These are phyloP conservation scores for Sitobion miscanthi DNA, from an alignment of 1,140 invertebrate species.

Conservation along the genomic window DNA sequence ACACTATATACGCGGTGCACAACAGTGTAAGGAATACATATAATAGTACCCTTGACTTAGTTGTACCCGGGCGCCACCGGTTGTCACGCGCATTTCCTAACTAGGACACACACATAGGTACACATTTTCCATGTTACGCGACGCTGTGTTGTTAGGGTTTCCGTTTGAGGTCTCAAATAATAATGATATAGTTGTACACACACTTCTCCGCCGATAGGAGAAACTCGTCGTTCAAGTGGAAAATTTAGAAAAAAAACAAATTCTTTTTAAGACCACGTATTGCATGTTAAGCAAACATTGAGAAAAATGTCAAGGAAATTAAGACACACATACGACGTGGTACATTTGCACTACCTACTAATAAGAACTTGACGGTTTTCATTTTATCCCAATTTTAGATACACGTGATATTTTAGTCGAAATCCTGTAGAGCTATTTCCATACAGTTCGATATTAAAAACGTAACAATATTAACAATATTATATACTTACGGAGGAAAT, in stretches of 20 bases:
- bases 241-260: not conserved
- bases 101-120: conserved; percentile 29
- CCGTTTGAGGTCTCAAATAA: conserved; percentile 21
- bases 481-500: conserved; percentile 46
- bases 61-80: conserved; percentile 41
- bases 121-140: conserved; percentile 4
- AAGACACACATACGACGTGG: not conserved
- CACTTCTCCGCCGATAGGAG: not conserved
- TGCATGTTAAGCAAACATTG: not conserved
- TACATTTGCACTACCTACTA: not conserved
- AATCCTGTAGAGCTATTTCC: not conserved
- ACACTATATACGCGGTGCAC: not conserved
- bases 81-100: conserved; percentile 55
- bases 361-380: not conserved
- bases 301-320: conserved; percentile 24
- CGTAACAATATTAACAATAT: not conserved
- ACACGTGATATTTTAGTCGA: not conserved
- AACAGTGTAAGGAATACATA: not conserved
- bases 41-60: conserved; percentile 53
- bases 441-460: not conserved
- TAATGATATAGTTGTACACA: conserved; percentile 4
- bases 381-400: not conserved
- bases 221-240: conserved; percentile 10
- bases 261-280: not conserved
- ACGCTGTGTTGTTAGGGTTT: conserved; percentile 24